phyloP scores from a whole-genome alignment of 2,797 vertebrate genomes.

The Chelmon rostratus region DNA sequence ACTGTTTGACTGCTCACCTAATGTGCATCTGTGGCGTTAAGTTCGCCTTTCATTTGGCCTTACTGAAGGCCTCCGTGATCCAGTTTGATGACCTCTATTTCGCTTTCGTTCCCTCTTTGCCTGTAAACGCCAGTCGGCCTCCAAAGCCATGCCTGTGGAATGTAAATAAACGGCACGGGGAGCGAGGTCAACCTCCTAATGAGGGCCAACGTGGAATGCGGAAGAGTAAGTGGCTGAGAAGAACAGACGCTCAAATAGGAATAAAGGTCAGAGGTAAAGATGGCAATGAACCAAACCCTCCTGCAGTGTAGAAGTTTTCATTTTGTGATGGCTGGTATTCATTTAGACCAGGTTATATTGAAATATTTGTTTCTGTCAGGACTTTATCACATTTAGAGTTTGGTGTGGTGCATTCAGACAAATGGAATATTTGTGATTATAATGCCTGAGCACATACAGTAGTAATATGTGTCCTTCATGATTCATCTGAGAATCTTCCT shows the following conservation, averaged over 20 bases:
- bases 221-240: constrained; percentile 59
- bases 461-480: neutral
- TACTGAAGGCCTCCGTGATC: constrained; percentile 12
- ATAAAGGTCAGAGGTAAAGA: constrained; percentile 52
- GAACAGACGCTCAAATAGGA: constrained; percentile 40
- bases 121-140: constrained; percentile 56
- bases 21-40: neutral
- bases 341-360: neutral
- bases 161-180: constrained; percentile 75
- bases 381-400: neutral
- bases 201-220: constrained; percentile 62
- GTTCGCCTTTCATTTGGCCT: neutral
- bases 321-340: neutral
- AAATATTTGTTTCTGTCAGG: neutral
- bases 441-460: neutral
- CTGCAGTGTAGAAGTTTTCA: neutral
- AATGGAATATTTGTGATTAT: neutral
- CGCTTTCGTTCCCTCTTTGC: constrained; percentile 19
- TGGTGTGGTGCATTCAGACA: neutral
- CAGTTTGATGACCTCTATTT: constrained; percentile 36
- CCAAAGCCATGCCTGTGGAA: constrained; percentile 63
- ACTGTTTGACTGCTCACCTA: neutral
- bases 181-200: constrained; percentile 73
- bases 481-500: neutral
- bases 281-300: neutral